Evolutionary conservation across 2,113 vertebrate species (phyloP).

Genomic region (Mormyrus lacerda): DNA sequence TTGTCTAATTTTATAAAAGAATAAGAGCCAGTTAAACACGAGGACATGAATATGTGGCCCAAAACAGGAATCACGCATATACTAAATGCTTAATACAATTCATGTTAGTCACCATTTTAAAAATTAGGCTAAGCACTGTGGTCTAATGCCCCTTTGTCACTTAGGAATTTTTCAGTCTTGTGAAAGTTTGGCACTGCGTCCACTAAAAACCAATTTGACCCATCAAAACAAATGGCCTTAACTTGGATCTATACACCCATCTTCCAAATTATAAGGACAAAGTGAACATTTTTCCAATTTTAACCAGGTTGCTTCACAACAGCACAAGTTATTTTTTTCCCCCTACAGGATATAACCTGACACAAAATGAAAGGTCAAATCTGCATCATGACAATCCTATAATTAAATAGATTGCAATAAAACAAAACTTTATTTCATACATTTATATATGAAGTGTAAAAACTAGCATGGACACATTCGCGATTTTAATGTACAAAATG

Average conservation of each 20-base stretch:
- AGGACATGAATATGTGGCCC: too few relatives aligned
- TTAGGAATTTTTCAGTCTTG: neutral
- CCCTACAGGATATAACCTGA: neutral
- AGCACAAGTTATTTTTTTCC: neutral
- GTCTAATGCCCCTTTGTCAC: neutral
- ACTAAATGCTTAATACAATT: neutral
- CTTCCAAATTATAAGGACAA: neutral
- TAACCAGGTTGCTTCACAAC: neutral
- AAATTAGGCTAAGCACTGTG: neutral
- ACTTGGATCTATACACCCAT: neutral
- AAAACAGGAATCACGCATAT: too few relatives aligned
- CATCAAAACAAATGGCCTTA: neutral
- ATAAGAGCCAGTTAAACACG: too few relatives aligned
- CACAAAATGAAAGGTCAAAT: neutral
- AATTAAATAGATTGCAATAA: neutral
- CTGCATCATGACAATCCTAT: neutral
- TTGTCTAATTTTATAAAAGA: too few relatives aligned
- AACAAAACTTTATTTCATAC: neutral
- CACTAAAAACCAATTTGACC: neutral
- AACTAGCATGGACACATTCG: neutral
- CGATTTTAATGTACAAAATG: neutral
- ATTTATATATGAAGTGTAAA: neutral
- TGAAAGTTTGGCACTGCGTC: neutral
- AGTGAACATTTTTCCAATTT: neutral
- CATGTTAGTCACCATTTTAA: neutral